A percentile compares a stretch with the other conserved stretches of the same genome.
phyloP scores from a whole-genome alignment of 2,888 invertebrate genomes.

The Malacosoma neustria region DNA sequence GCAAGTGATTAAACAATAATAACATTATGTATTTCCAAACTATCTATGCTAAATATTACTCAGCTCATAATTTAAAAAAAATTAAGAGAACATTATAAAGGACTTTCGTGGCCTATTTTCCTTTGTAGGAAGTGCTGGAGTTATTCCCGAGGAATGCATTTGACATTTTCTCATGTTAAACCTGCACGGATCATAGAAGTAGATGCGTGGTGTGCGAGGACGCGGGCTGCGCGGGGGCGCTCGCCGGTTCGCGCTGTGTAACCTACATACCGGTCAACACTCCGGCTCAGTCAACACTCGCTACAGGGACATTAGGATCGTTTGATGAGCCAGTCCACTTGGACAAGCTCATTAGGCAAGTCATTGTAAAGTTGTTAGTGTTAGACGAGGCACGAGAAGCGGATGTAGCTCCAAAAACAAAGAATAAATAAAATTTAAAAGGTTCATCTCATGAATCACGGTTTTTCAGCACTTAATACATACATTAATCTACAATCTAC shows the following conservation, averaged over 20 bases:
- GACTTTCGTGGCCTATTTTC: constrained; percentile 15
- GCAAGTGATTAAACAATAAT: too few species aligned
- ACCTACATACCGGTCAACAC: constrained; percentile 75
- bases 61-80: not conserved
- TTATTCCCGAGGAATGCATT: constrained; percentile 36
- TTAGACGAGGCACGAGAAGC: not conserved
- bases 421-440: too few species aligned
- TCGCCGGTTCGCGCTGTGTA: constrained; percentile 62
- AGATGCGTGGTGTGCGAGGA: constrained; percentile 42
- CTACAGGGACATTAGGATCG: constrained; percentile 70
- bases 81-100: constrained; percentile 2
- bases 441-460: too few species aligned
- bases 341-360: constrained; percentile 21
- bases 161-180: constrained; percentile 61
- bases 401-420: too few species aligned
- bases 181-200: constrained; percentile 64
- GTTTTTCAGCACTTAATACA: too few species aligned
- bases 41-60: too few species aligned
- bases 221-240: constrained; percentile 23
- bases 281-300: constrained; percentile 75
- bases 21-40: too few species aligned
- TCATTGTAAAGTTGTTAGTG: constrained; percentile 4
- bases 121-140: not conserved
- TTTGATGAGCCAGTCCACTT: constrained; percentile 45
- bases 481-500: too few species aligned